Conservation (phyloP, 2,888 invertebrate species). For the Cinara cedri region DNA sequence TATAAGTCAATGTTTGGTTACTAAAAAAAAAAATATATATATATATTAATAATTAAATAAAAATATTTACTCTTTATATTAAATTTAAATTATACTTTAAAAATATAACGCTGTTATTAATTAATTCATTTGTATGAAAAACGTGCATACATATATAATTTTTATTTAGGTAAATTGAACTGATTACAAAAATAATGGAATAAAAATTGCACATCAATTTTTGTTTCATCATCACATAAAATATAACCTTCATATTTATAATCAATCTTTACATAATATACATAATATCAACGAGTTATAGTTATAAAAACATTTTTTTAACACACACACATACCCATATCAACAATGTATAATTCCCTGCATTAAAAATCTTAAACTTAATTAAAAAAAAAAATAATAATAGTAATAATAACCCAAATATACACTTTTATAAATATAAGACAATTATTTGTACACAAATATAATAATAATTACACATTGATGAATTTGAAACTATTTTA, state of each 20-base stretch:
- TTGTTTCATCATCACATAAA: slow-evolving; percentile 29
- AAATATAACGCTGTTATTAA: slow-evolving; percentile 28
- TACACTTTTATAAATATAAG: slow-evolving; percentile 30
- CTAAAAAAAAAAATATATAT: slow-evolving; percentile 29
- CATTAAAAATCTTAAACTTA: slow-evolving; percentile 26
- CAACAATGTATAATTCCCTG: slow-evolving; percentile 10
- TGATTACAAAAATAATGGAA: slow-evolving; percentile 52
- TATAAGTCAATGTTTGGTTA: slow-evolving; percentile 24
- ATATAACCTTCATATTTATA: slow-evolving; percentile 30
- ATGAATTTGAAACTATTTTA: slow-evolving; percentile 22
- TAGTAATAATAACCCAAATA: slow-evolving; percentile 15
- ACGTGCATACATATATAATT: slow-evolving; percentile 3
- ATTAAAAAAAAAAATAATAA: slow-evolving; percentile 31
- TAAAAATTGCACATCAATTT: slow-evolving; percentile 37
- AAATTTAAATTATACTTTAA: slow-evolving; percentile 23
- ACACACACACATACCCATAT: slow-evolving; percentile 8
- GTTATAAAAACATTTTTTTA: slow-evolving; percentile 26
- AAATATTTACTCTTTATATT: slow-evolving; percentile 24
- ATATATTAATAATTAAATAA: slow-evolving; percentile 24
- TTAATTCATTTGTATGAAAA: slow-evolving; percentile 32
- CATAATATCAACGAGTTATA: slow-evolving; percentile 25
- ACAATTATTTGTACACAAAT: slow-evolving; percentile 1
- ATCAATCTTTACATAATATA: slow-evolving; percentile 39
- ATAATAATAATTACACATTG: slow-evolving; percentile 5
- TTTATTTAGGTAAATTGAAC: slow-evolving; percentile 16